Base-by-base conservation (phyloP, 1,140 invertebrate species). In the Drosophila nikananu region DNA sequence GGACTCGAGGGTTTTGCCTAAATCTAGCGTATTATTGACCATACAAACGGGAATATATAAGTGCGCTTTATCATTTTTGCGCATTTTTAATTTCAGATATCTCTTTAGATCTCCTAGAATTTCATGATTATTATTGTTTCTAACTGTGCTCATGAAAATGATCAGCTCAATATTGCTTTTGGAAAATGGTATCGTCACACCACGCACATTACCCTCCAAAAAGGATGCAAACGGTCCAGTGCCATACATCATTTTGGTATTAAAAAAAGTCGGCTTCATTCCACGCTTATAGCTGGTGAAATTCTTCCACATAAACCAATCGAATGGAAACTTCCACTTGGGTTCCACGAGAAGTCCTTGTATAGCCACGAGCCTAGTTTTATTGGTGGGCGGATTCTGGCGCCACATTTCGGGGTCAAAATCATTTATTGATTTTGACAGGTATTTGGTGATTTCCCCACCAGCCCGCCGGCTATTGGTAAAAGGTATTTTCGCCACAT, bases 21-120 rank as follows among this genome's bases (percentile, higher is more conserved):
- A 13, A 8, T 66, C 46, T 2, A 39, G 4, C 2, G 25, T n/a
- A 4, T 27, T 42, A 1, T 27, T 8, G 2, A 77, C 13, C 3
- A 1, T 39, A 17, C 66, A 60, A 3, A 23, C n/a, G 4, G 74
- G 73, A 12, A 77, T 8, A 27, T 55, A 77, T 5, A 77, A 9
- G 15, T 77, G 62, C 7, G 30, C 46, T 2, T 77, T 17, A 0
- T 25, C 6, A 0, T 35, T 35, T 3, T 13, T 12, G 12, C 19
- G 12, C 41, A 60, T 10, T 19, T 23, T 15, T 0, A 27, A 5
- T 5, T 19, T 12, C 15, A 59, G 3, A 35, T 46, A 66, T 15
- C 35, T 66, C 10, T 66, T 17, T 21, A 77, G 19, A 23, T 76
- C 37, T 6, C 35, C 13, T 2, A 77, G 6, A 15, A 37, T 15